Evolutionary conservation across 2,888 invertebrate species (phyloP), one percentile per base, ranked within the genome.

Genomic region (Hedychridium roseum): DNA sequence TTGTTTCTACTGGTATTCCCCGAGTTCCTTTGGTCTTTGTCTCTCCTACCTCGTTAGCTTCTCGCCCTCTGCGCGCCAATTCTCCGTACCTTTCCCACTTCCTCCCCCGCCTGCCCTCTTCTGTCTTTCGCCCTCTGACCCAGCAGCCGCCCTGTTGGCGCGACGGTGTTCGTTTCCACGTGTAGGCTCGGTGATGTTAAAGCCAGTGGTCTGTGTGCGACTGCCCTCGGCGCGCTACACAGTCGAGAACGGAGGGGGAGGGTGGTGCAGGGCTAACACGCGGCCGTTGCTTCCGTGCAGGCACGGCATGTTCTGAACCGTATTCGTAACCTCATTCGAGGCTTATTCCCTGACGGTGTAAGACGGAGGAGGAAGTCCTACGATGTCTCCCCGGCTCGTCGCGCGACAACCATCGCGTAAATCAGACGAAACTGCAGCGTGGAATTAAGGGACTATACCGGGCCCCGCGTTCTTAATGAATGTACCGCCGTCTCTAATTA

Each of bases 401-500:
- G 52, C 53, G 52, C 55, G 62, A 54, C 63, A 66, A 65, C 64
- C 61, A 58, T 60, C 43, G 58, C 71, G 71, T 72, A 72, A 71
- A 72, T 72, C 69, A 72, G 66, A 56, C 63, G 64, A 63, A 64
- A 66, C 63, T 67, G 62, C 66, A 62, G 49, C 51, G 57, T 51
- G 63, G 69, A 69, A 71, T 72, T 70, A 71, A 72, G 70, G 70
- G 70, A 68, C 66, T 64, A 57, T 43, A 55, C 58, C 57, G 51
- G n/a, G n/a, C 63, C 56, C 53, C 56, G 58, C 46, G 58, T 66
- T 59, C 66, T 71, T 68, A 72, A 73, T 73, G 68, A 73, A 73
- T 71, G 73, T 67, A 64, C 62, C 70, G 60, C 59, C 62, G 66
- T 57, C 67, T 69, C 69, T 71, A 72, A 73, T 73, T 72, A 71